phyloP scores from a whole-genome alignment of 2,113 vertebrate genomes.

The Psophia crepitans region DNA sequence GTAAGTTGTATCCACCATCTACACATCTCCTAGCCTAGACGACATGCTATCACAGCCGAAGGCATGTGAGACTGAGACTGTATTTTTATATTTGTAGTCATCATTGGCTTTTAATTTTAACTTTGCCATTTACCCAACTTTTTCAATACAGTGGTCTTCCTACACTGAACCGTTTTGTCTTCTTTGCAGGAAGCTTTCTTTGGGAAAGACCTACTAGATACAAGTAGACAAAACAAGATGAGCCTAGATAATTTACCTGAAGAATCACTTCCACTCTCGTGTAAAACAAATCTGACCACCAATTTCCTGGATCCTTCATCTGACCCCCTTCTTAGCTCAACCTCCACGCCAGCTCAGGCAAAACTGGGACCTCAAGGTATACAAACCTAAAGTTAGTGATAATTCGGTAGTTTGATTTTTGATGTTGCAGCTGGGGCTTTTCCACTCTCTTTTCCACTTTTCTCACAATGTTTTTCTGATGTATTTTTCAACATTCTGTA shows the following conservation, averaged over 20 bases:
- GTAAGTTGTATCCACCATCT: not conserved
- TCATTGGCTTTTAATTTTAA: not conserved
- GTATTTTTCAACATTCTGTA: not conserved
- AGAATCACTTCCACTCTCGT: constrained; percentile 75
- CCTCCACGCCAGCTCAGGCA: constrained; percentile 72
- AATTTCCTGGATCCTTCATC: constrained; percentile 79
- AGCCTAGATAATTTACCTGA: constrained; percentile 81
- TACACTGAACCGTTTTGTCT: not conserved
- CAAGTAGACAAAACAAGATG: constrained; percentile 80
- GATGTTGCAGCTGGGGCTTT: not conserved
- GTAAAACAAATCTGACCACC: constrained; percentile 70
- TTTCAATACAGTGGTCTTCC: not conserved
- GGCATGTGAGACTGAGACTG: not conserved
- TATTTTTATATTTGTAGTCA: not conserved
- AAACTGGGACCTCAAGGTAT: constrained; percentile 84
- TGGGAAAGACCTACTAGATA: constrained; percentile 89
- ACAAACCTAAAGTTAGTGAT: constrained; percentile 11
- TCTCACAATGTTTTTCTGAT: not conserved
- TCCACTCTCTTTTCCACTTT: not conserved
- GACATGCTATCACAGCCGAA: not conserved
- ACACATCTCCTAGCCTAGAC: not conserved
- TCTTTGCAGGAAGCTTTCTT: constrained; percentile 92
- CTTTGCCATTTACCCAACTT: not conserved
- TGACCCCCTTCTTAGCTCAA: constrained; percentile 79
- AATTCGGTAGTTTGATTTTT: not conserved